Base-by-base conservation (phyloP, 2,797 vertebrate species). In the Sparidentex hasta region DNA sequence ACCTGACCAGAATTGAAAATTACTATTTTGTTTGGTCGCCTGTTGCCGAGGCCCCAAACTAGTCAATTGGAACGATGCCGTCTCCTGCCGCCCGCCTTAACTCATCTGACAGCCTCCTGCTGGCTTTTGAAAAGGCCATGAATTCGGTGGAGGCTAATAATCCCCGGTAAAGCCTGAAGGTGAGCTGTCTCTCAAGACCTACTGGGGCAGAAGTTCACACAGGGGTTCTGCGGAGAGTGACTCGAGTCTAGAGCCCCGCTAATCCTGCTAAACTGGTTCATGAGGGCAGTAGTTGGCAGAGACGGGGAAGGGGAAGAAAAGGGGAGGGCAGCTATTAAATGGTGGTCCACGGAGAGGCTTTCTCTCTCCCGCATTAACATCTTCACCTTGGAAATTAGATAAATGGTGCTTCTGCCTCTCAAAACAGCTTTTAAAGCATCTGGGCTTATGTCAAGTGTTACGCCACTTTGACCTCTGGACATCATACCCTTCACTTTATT, bases 1-100 rank as follows among this genome's bases (percentile, higher is more conserved):
- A 71, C 85, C 82, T 90, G 92, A 90, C 72, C 46, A 55, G 91
- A 94, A 94, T 93, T 38, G 43, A 78, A 87, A 91, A 82, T 63
- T 18, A 56, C 74, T 84, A 73, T 59, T 91, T 82, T 88, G 75
- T 90, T 81, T 65, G 77, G 72, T 82, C 41, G 18, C 80, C 67
- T 48, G 76, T 80, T 81, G 70, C 59, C 48, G 59, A 81, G 52
- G 38, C 46, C 50, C 52, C 71, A 56, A 87, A 88, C 79, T 68
- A 74, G 69, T 90, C 72, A 78, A 78, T 86, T 82, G 88, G 72
- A 90, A 80, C 86, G 27, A 46, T 79, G 79, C 83, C 71, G 54
- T 80, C 64, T 84, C 80, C 88, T 70, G 75, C 82, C 2, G 55
- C 74, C 79, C 20, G 41, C 68, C 75, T 85, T 59, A 84, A 88